A percentile compares a stretch with the other conserved stretches of the same genome.
Conservation (phyloP, 2,888 invertebrate genomes). For the Smittia sp. region DNA sequence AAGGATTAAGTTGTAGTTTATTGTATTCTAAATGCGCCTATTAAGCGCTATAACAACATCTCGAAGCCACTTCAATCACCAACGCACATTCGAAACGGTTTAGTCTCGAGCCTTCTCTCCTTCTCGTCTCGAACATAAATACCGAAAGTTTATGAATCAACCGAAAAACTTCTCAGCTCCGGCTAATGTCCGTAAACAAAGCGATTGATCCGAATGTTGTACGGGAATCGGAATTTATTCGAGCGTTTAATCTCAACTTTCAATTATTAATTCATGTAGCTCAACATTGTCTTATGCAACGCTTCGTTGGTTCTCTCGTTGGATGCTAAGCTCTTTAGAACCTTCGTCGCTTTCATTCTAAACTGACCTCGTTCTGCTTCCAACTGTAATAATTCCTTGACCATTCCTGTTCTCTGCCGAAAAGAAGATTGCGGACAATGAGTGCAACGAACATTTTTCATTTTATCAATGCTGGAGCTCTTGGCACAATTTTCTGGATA, state of each 20-base stretch:
- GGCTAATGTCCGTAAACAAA: slow-evolving; percentile 27
- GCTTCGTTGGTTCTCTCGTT: background rate
- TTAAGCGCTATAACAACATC: slow-evolving; percentile 36
- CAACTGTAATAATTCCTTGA: slow-evolving; percentile 10
- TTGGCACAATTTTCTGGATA: slow-evolving; percentile 30
- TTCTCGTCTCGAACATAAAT: background rate
- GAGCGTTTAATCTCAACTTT: slow-evolving; percentile 34
- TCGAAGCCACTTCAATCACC: slow-evolving; percentile 26
- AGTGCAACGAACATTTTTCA: slow-evolving; percentile 35
- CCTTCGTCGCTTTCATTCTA: background rate
- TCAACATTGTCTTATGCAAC: slow-evolving; percentile 1
- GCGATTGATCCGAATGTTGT: background rate
- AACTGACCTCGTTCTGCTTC: slow-evolving; percentile 26
- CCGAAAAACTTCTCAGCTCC: slow-evolving; percentile 11
- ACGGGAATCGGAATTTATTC: slow-evolving; percentile 21
- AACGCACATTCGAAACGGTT: slow-evolving; percentile 26
- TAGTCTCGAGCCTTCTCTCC: background rate
- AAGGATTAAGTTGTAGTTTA: slow-evolving; percentile 41
- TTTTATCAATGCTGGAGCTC: slow-evolving; percentile 15
- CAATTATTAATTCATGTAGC: slow-evolving; percentile 27
- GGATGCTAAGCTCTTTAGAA: slow-evolving; percentile 26
- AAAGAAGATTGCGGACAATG: slow-evolving; percentile 23
- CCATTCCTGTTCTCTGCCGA: background rate
- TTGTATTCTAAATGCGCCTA: slow-evolving; percentile 37
- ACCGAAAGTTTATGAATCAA: slow-evolving; percentile 27